Evolutionary conservation across 2,113 vertebrate species (phyloP), one percentile per base, ranked within the genome.

Genomic region (Desmodus rotundus): DNA sequence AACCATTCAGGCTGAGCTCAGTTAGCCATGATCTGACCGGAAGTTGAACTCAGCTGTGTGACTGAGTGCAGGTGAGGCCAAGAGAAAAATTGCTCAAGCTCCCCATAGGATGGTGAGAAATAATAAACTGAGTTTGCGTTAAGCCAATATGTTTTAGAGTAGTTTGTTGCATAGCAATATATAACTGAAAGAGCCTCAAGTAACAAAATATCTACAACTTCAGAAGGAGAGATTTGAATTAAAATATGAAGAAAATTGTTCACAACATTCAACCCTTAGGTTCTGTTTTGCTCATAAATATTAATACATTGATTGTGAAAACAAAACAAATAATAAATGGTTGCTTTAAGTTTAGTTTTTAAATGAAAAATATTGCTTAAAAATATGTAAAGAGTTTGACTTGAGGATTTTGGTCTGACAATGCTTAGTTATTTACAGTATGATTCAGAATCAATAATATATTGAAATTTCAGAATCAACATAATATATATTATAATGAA

Each of bases 401-500:
- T 4, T 68, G 31, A 73, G 20, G 31, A 38, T 11, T 63, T 89
- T 56, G 81, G 1, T 9, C 22, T 50, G 16, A 76, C 2, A 92
- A 28, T 58, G 15, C 9, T 20, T 41, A 38, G 3, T 94, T 56
- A 73, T 78, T 81, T 78, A 20, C 17, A 92, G 9, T 88, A 63
- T 74, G 43, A 95, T 81, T 93, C 73, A 72, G 56, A 78, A n/a
- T 65, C 2, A 93, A 67, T 54, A n/a, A 58, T 97, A 45, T n/a
- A 73, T 19, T 91, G 10, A 94, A 83, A 70, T 86, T 36, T 74
- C 43, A 77, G 16, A 50, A 77, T 50, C 74, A 50, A 31, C 47
- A 45, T 43, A 43, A 28, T 73, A 43, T 73, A 76, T 33, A 50
- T 50, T 77, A 33, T 33, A 33, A n/a, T 50, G 7, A 77, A 20